These are phyloP conservation scores for Bombus picipes DNA, from an alignment of 1,140 invertebrate species.

Conservation along the genomic window DNA sequence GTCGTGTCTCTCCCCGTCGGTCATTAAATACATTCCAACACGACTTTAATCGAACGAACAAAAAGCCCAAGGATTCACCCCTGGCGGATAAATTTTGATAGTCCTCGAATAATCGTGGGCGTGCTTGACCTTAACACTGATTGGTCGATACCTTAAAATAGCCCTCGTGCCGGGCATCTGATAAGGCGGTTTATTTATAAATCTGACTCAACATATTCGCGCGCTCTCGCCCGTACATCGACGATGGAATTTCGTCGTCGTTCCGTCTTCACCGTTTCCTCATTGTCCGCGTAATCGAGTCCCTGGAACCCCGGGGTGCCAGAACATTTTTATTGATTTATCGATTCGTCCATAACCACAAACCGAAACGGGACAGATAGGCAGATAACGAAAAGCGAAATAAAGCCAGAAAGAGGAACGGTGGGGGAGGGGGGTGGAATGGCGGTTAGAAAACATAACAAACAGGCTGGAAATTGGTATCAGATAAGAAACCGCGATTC, in stretches of 20 bases:
- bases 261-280: neutral
- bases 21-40: neutral
- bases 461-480: neutral
- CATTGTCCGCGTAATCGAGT: conserved; percentile 8
- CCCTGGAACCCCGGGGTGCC: neutral
- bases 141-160: conserved; percentile 81
- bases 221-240: neutral
- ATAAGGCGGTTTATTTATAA: conserved; percentile 71
- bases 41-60: neutral
- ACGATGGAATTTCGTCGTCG: neutral
- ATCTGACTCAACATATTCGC: conserved; percentile 51
- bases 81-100: conserved; percentile 67
- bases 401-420: neutral
- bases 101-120: conserved; percentile 66
- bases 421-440: neutral
- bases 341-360: conserved; percentile 11
- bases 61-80: conserved; percentile 75
- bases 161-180: conserved; percentile 67
- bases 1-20: neutral
- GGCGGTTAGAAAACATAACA: neutral
- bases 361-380: neutral
- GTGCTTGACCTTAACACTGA: conserved; percentile 79
- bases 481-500: neutral
- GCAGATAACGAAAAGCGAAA: neutral
- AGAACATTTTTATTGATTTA: conserved; percentile 41